Evolutionary conservation across 2,797 vertebrate species (phyloP), one percentile per base, ranked within the genome.

Genomic region (Clarias pachynema): DNA sequence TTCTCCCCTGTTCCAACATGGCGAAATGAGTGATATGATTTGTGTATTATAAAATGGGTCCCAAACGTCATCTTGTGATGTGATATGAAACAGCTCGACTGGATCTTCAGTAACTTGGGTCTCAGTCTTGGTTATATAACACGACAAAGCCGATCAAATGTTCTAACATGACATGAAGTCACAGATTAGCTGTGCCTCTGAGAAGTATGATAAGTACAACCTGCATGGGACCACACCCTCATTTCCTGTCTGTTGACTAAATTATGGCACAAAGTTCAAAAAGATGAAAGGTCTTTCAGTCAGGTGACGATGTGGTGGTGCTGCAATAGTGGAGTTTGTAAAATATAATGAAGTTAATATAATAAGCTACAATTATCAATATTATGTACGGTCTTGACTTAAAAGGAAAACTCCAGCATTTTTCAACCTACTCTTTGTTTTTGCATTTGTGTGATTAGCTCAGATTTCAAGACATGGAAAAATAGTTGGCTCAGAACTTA

Each of bases 261-360:
- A 14, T 78, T 79, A 82, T 78, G 56, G 59, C 86, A 86, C 85
- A 88, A 75, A 89, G 82, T 79, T 84, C 63, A 59, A 79, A 80
- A 86, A 7, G 89, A 84, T 89, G 53, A 90, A 86, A 88, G 87
- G 85, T 92, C 87, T 85, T 86, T 69, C n/a, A 79, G 86, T 92
- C 78, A 85, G 86, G 85, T 87, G 90, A 53, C 53, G 26, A 56
- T 53, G 4, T 24, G 65, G 66, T 72, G 69, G 49, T 79, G 69
- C 56, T 44, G 44, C 66, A 74, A 60, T 40, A 34, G 66, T 84
- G 29, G 40, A 66, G 24, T 56, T 68, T 75, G 26, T 56, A 20
- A 10, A 77, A 22, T 34, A 53, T 53, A 53, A 14, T 53, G 49
- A 29, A 57, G 18, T 77, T 56, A 74, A 15, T 74, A 53, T 74